Conservation (phyloP, 2,888 invertebrate species). For the Petrolisthes manimaculis region DNA sequence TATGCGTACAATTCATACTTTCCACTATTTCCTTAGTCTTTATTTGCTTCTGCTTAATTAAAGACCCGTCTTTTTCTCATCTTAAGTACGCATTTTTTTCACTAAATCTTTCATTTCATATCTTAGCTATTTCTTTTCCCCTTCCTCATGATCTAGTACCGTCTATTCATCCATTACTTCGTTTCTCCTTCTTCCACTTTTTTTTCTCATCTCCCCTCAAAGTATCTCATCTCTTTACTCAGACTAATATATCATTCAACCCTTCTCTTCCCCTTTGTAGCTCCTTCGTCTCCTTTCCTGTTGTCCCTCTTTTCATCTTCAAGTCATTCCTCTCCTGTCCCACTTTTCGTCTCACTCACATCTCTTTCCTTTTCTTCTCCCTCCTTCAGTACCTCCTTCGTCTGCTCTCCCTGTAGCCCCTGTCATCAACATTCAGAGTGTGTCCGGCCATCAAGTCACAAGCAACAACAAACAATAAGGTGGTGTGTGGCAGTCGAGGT, state of each 20-base stretch:
- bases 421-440: conserved; percentile 9
- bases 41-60: no score
- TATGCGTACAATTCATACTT: neutral
- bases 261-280: no score
- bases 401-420: neutral
- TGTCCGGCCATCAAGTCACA: neutral
- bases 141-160: no score
- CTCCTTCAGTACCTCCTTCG: neutral
- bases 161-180: neutral
- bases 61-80: no score
- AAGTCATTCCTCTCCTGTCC: neutral
- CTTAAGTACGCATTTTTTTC: no score
- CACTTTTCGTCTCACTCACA: neutral
- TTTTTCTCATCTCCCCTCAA: neutral
- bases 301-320: no score
- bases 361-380: neutral
- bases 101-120: no score
- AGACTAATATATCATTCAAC: no score
- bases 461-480: neutral
- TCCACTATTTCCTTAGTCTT: no score
- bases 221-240: neutral
- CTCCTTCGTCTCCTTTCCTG: no score
- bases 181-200: neutral
- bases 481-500: neutral
- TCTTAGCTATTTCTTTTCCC: no score